These are phyloP conservation scores for Podilymbus podiceps DNA, from an alignment of 2,113 vertebrate species.

Conservation along the genomic window DNA sequence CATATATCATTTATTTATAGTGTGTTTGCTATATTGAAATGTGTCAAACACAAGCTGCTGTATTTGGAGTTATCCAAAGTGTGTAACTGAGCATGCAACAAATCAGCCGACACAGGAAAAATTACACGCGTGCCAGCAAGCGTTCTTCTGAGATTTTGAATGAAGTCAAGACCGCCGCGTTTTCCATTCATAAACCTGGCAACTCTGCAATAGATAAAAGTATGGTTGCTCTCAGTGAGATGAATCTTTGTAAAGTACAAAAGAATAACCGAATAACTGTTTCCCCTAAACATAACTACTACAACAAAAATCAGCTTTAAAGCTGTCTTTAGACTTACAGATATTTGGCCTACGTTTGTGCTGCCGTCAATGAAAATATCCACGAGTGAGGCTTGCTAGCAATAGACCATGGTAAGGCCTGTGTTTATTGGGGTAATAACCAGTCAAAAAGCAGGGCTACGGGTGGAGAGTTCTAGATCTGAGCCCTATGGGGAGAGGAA, in stretches of 20 bases:
- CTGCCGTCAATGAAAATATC: background rate
- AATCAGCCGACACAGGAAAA: background rate
- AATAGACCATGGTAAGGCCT: fast-evolving
- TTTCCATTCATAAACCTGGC: background rate
- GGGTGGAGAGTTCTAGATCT: background rate
- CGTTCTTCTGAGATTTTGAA: background rate
- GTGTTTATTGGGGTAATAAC: background rate
- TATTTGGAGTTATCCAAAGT: background rate
- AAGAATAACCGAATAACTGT: background rate
- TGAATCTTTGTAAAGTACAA: fast-evolving
- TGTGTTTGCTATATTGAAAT: fast-evolving
- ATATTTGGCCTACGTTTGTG: background rate
- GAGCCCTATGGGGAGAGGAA: background rate
- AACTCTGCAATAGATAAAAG: background rate
- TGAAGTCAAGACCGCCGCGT: background rate
- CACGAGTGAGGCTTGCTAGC: background rate
- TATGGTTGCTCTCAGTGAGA: background rate
- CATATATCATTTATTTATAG: background rate
- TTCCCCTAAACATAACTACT: background rate
- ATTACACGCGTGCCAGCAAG: background rate
- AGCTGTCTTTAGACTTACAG: background rate
- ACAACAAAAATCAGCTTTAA: background rate
- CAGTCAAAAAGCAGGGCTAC: background rate
- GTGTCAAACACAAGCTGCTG: fast-evolving
- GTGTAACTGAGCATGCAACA: background rate